Evolutionary conservation across 2,888 invertebrate genomes (phyloP).

Genomic region (Chaetoderma sp.): DNA sequence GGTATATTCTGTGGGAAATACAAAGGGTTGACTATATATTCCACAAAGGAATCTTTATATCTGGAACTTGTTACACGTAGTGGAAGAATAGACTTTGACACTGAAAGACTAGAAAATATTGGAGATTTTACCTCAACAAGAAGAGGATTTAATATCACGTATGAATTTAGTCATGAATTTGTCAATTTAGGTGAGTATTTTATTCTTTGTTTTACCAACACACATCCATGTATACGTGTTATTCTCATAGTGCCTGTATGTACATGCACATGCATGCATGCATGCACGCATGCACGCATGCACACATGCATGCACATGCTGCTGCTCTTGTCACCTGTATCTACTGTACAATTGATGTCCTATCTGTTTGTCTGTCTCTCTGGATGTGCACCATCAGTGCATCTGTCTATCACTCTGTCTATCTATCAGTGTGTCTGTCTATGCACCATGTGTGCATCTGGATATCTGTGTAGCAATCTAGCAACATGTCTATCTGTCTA

Average conservation of each 20-base stretch:
- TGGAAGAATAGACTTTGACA: constrained; percentile 75
- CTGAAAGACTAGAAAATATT: constrained; percentile 46
- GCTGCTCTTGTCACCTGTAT: background rate
- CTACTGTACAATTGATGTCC: no score
- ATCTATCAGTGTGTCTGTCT: no score
- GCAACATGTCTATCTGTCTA: no score
- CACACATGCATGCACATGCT: background rate
- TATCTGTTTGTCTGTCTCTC: no score
- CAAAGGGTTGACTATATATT: constrained; percentile 94
- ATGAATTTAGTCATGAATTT: constrained; percentile 98
- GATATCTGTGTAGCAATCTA: no score
- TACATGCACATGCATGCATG: background rate
- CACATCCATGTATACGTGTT: no score
- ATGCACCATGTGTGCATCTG: no score
- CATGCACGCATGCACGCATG: background rate
- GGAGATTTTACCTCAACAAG: constrained; percentile 77
- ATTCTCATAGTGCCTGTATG: no score
- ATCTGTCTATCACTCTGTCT: no score
- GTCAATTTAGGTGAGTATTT: constrained; percentile 89
- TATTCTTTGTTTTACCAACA: background rate
- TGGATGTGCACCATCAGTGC: no score
- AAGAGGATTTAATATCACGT: constrained; percentile 98
- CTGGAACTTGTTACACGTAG: constrained; percentile 92
- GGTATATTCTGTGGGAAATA: constrained; percentile 98
- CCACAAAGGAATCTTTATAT: constrained; percentile 89